Base-by-base conservation (phyloP, 2,888 invertebrate genomes). In the Antheraea assamensis region DNA sequence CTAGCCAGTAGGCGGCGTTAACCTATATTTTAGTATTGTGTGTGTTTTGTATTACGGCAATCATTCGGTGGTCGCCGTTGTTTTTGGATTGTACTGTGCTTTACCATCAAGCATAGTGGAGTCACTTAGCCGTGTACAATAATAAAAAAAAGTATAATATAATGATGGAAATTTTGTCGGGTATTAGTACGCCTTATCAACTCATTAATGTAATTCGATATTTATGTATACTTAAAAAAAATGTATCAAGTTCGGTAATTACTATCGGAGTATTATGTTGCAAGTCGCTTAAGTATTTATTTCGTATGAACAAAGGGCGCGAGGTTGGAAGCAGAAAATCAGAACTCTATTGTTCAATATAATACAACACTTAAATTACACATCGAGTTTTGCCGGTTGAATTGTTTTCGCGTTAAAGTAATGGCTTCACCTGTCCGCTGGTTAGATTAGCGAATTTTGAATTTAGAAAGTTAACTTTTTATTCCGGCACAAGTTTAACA, bases 381-480 rank as follows among this genome's bases (percentile, higher is more conserved):
- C 72, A 68, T 31, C 52, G 21, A 27, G 24, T 35, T 68, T 72
- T 72, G 52, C 68, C 52, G 72, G 68, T 8, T 19, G 52, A n/a
- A 30, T 71, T 72, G 42, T 72, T 71, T 71, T 73, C 71, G 68
- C 61, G 70, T 42, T 76, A 72, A 42, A 77, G 73, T 76, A 75
- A 70, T 75, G 75, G 78, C 78, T 75, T 78, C 86, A 84, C 83
- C 84, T 84, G 85, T 82, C 80, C 78, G 85, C 82, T 80, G 78
- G 83, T 78, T 80, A 79, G 85, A 86, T 89, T 89, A 87, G 92
- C 90, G 80, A 90, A 91, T 90, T 91, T 94, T 93, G 94, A 94
- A 94, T 90, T 91, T 94, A 93, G 94, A 94, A 94, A 94, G 94
- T 92, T 88, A 87, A 87, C 87, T 88, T 91, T 90, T 90, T 90